These are phyloP conservation scores for Puntigrus tetrazona DNA, from an alignment of 2,113 vertebrate genomes.

Conservation along the genomic window DNA sequence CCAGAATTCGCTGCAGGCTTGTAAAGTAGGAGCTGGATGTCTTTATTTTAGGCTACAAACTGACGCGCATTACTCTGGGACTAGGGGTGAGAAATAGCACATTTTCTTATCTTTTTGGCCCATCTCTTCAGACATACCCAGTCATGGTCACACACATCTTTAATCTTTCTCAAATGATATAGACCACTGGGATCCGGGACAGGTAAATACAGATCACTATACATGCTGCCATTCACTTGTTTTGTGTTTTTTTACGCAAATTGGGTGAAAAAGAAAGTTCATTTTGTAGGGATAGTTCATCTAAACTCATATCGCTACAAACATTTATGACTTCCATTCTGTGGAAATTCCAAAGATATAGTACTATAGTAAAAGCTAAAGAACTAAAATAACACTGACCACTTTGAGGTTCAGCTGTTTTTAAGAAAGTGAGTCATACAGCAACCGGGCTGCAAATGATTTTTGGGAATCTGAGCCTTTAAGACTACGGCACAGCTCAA, in stretches of 20 bases:
- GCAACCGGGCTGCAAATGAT: background rate
- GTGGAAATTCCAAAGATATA: too few relatives aligned
- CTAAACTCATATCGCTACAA: background rate
- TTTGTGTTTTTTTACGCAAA: background rate
- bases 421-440: background rate
- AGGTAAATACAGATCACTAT: conserved; percentile 42
- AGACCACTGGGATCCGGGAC: conserved; percentile 45
- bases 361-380: background rate
- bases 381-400: background rate
- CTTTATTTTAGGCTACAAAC: conserved; percentile 20
- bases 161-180: conserved; percentile 46
- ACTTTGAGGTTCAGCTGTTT: background rate
- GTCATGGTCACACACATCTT: conserved; percentile 38
- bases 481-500: background rate
- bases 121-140: conserved; percentile 15
- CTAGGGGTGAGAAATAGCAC: background rate
- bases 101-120: background rate
- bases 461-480: background rate
- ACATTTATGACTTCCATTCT: background rate
- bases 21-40: background rate
- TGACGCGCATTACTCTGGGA: background rate
- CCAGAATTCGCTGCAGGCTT: conserved; percentile 40
- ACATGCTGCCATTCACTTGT: conserved; percentile 28
- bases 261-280: background rate
- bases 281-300: background rate